A percentile compares a stretch with the other conserved stretches of the same genome.
phyloP scores from a whole-genome alignment of 2,888 invertebrate species.

The Pogonocherus hispidulus region DNA sequence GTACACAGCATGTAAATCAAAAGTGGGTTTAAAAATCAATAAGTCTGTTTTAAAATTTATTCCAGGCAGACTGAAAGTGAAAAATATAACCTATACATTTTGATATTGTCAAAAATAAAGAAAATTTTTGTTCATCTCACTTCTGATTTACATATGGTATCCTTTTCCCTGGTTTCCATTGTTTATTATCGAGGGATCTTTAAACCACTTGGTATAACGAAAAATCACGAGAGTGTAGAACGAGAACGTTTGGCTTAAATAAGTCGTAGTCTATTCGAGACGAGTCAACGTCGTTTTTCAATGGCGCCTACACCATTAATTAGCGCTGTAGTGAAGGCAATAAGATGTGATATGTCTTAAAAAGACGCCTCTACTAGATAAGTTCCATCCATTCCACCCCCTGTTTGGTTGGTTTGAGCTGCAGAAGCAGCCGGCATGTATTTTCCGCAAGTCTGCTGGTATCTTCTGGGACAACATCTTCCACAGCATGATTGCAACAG shows the following conservation, averaged over 20 bases:
- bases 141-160: neutral
- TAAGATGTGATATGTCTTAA: conserved; percentile 66
- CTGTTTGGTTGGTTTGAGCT: conserved; percentile 84
- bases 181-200: neutral
- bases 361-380: conserved; percentile 89
- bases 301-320: neutral
- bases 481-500: conserved; percentile 86
- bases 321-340: conserved; percentile 32
- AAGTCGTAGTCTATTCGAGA: conserved; percentile 24
- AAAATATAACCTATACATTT: too few relatives aligned
- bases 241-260: conserved; percentile 27
- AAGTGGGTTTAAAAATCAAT: too few relatives aligned
- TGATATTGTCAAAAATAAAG: neutral
- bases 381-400: conserved; percentile 87
- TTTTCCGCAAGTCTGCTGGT: conserved; percentile 90
- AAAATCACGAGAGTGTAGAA: conserved; percentile 28
- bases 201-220: conserved; percentile 20
- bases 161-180: too few relatives aligned
- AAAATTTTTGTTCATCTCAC: neutral
- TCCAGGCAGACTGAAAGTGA: too few relatives aligned
- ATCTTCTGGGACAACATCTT: conserved; percentile 88
- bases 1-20: too few relatives aligned
- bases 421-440: conserved; percentile 89
- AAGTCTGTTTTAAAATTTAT: too few relatives aligned
- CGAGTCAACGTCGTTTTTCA: conserved; percentile 9